phyloP scores from a whole-genome alignment of 2,113 vertebrate species.

The Cnemophilus loriae region DNA sequence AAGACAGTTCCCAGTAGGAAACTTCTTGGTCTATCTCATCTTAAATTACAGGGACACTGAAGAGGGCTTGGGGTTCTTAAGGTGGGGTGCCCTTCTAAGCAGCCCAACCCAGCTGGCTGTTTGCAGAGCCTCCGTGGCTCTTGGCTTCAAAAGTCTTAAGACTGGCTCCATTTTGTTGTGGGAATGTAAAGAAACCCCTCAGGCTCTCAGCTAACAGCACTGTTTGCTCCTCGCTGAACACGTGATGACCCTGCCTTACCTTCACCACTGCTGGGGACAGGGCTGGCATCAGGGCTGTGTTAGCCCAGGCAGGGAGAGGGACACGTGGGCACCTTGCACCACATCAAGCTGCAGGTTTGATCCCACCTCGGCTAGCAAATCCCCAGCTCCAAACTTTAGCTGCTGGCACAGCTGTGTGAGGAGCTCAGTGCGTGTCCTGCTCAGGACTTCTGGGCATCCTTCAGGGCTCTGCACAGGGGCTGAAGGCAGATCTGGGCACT shows the following conservation, averaged over 20 bases:
- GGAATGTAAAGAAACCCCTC: neutral
- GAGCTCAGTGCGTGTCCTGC: neutral
- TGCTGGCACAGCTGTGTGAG: neutral
- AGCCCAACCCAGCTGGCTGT: neutral
- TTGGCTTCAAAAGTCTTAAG: neutral
- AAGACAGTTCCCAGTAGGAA: constrained; percentile 37
- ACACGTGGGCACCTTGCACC: neutral
- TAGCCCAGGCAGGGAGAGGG: neutral
- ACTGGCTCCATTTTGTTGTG: neutral
- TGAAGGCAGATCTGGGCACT: neutral
- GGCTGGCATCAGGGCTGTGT: neutral
- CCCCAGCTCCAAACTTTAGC: neutral
- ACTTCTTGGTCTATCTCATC: neutral
- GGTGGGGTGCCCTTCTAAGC: neutral
- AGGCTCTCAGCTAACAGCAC: neutral
- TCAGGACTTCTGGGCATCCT: neutral
- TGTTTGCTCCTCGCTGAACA: neutral
- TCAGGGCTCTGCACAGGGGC: neutral
- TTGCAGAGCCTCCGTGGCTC: neutral
- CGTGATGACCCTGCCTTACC: neutral
- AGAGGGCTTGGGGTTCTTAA: neutral
- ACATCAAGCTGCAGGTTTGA: neutral
- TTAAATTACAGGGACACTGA: neutral
- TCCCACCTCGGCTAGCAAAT: neutral
- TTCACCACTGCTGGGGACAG: neutral